Percentiles rank a stretch among this genome's conserved stretches.
phyloP scores from a whole-genome alignment of 1,140 invertebrate species.

The Drosophila orosa region DNA sequence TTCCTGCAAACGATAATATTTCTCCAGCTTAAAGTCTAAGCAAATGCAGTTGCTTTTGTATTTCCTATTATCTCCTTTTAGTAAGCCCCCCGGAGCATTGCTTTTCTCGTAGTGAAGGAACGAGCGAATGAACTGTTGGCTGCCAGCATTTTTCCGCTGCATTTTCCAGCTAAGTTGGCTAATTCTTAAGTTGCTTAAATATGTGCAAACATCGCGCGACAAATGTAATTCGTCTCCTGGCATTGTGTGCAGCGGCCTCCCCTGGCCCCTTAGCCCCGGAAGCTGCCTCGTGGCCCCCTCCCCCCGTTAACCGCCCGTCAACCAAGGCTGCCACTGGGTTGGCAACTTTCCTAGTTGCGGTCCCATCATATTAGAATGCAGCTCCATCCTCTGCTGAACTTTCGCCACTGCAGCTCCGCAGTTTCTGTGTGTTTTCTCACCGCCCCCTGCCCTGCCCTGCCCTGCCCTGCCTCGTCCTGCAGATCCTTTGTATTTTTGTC shows the following conservation, averaged over 20 bases:
- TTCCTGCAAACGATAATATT: background rate
- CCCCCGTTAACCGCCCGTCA: conserved; percentile 14
- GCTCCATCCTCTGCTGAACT: conserved; percentile 50
- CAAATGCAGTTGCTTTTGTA: background rate
- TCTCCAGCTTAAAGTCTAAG: background rate
- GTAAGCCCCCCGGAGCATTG: background rate
- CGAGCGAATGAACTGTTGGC: conserved; percentile 24
- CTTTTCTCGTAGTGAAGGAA: conserved; percentile 1
- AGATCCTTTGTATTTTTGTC: conserved; percentile 27
- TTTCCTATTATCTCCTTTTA: background rate
- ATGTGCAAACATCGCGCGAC: conserved; percentile 74
- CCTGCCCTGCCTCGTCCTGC: conserved; percentile 9
- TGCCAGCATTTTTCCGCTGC: conserved; percentile 59
- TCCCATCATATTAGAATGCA: conserved; percentile 66
- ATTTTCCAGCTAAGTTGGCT: conserved; percentile 64
- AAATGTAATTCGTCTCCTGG: conserved; percentile 76
- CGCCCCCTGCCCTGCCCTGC: background rate
- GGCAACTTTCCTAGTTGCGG: conserved; percentile 53
- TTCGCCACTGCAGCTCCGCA: conserved; percentile 33
- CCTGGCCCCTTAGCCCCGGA: background rate
- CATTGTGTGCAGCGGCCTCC: conserved; percentile 21
- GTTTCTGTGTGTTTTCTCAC: conserved; percentile 45
- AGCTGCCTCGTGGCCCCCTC: background rate
- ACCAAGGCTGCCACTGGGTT: conserved; percentile 25
- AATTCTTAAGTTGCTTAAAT: conserved; percentile 79